Base-by-base conservation (phyloP, 2,113 vertebrate species). In the Penelope pileata region DNA sequence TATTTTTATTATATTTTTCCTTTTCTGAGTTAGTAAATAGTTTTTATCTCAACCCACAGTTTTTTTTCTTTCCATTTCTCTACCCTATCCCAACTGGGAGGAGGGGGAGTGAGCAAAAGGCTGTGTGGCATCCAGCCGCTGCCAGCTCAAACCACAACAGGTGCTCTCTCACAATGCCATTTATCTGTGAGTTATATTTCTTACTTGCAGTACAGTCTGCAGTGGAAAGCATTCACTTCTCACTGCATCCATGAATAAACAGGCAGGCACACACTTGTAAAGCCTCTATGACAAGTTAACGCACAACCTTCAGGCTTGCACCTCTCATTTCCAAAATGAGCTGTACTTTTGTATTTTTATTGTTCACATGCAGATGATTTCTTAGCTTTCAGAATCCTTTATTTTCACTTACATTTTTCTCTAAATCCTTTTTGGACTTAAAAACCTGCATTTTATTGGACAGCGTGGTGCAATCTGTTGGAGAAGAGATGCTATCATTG, bases 201-300 rank as follows among this genome's bases (percentile, higher is more conserved):
- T 79, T 68, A 60, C 53, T 81, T 75, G 40, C 51, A 68, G 48
- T n/a, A 47, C 34, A 38, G 42, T 16, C 42, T 58, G 63, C 73
- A 1, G 4, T 56, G 63, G 78, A 93, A 83, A 81, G 15, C 75
- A 77, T 75, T 56, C 34, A 1, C 2, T 42, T 87, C 83, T 70
- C 7, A 2, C 56, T 77, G 83, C 84, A 82, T 70, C 83, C 74
- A 9, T 66, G 74, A 76, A 91, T 42, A 91, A 95, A 95, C 77
- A 92, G 91, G 53, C 94, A 95, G 77, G 96, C 66, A 91, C 40
- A 58, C 84, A 68, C 94, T 96, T 96, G 93, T 79, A 92, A 92
- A 94, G 83, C 91, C 77, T 87, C 95, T 88, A 66, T 16, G 81
- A 91, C 81, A 94, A 93, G 93, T 69, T 79, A 91, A 82, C 76